Percentiles rank a stretch among this genome's conserved stretches.
These are phyloP conservation scores for Caenorhabditis sinica DNA, from an alignment of 2,888 invertebrate species.

Conservation along the genomic window DNA sequence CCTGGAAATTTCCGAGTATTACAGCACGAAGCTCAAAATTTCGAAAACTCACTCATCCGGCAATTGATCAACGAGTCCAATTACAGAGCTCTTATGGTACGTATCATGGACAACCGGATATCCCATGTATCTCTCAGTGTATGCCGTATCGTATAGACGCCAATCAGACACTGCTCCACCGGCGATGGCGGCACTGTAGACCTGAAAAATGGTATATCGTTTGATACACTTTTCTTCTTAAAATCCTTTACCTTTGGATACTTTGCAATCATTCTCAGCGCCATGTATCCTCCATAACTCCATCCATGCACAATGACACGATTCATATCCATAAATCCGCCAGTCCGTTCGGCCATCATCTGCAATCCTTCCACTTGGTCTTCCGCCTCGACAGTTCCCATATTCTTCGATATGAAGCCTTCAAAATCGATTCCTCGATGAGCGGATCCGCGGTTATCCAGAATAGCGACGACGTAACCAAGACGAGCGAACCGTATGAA, in stretches of 20 bases:
- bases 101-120: slow-evolving; percentile 82
- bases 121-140: slow-evolving; percentile 90
- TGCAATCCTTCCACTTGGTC: slow-evolving; percentile 96
- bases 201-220: slow-evolving; percentile 83
- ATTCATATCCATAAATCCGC: slow-evolving; percentile 92
- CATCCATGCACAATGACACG: slow-evolving; percentile 97
- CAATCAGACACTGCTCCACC: slow-evolving; percentile 98
- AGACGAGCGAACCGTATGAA: slow-evolving; percentile 96
- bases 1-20: background rate
- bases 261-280: slow-evolving; percentile 94
- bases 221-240: background rate
- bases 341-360: slow-evolving; percentile 87
- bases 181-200: slow-evolving; percentile 88
- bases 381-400: slow-evolving; percentile 95
- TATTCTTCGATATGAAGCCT: slow-evolving; percentile 91
- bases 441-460: slow-evolving; percentile 96
- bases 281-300: slow-evolving; percentile 99
- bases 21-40: too few species aligned
- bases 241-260: slow-evolving; percentile 87
- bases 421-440: slow-evolving; percentile 95
- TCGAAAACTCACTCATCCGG: slow-evolving; percentile 89
- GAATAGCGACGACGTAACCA: slow-evolving; percentile 95
- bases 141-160: slow-evolving; percentile 98
- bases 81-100: slow-evolving; percentile 89
- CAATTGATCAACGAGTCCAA: slow-evolving; percentile 91